Evolutionary conservation across 2,797 vertebrate genomes (phyloP), one percentile per base, ranked within the genome.

Genomic region (Acanthurus leucopareius): DNA sequence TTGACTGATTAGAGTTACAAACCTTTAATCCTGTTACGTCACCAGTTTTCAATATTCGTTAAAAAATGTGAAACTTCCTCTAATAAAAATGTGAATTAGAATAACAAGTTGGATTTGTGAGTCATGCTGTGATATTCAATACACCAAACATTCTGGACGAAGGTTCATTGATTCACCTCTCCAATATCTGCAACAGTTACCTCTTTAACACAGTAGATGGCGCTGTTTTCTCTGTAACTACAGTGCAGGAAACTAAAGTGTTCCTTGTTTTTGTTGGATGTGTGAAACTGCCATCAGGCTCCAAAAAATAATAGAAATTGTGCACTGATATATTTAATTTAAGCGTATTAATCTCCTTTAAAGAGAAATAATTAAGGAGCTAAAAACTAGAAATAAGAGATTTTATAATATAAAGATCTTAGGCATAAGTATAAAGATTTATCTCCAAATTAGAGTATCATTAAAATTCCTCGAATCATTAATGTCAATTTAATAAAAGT

Each of bases 201-300:
- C 0, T 4, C 4, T 32, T 0, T 5, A 5, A 7, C 25, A 60
- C 92, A 87, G 68, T 69, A 89, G 90, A 87, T 80, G 90, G 81
- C 61, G 75, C 79, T 65, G 72, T 77, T 53, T 58, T 32, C 13
- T 28, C 44, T 67, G 2, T 47, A 7, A 52, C 22, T 52, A 48
- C 57, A 53, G 65, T 4, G 2, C 2, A 0, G 7, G 8, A 15
- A 62, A 45, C 11, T 0, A 0, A 10, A 25, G 51, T 19, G 38
- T 4, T 56, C 13, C 20, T 45, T 1, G 5, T 38, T 66, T 48
- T 1, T 45, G 25, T 5, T 25, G 44, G 19, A 19, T 56, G 25
- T 45, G n/a, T 49, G 25, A 54, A 14, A n/a, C 1, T 48, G 19
- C 25, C 48, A 16, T 54, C 32, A n/a, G 16, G 15, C 28, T 45